Base-by-base conservation (phyloP, 2,888 invertebrate species). In the Rhyacophila evoluta region DNA sequence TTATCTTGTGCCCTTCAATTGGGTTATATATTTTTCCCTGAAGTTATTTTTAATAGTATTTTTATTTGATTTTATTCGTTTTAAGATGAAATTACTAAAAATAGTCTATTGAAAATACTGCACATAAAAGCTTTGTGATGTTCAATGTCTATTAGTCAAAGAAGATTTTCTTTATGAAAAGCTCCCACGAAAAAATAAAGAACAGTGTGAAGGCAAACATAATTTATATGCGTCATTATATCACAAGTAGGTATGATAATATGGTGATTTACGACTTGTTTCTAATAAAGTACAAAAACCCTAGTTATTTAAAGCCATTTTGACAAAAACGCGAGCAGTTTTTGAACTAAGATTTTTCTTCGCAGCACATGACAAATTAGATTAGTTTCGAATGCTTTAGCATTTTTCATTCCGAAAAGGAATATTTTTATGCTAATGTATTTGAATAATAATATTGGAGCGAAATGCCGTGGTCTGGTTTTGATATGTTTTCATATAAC, bases 81-180 rank as follows among this genome's bases (percentile, higher is more conserved):
- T n/a, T n/a, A n/a, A n/a, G n/a, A n/a, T n/a, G n/a, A n/a, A n/a
- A n/a, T n/a, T n/a, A n/a, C n/a, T n/a, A n/a, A n/a, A n/a, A n/a
- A n/a, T n/a, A n/a, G n/a, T n/a, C n/a, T 55, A 4, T 55, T 25
- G 55, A 55, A 10, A 6, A 25, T 25, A 25, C 8, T 55, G 15
- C 19, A 55, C 2, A 55, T 8, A 10, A 55, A 25, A 55, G 19
- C 55, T 55, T 55, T 55, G 2, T 25, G 55, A 8, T 55, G 55
- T 25, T 55, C 55, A 55, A 55, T 19, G 55, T 10, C 55, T 55
- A 55, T 55, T 55, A 55, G 25, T 55, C 25, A 55, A 25, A 25
- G 55, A 55, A 55, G 55, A 55, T 55, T 55, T 55, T 55, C 55
- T 55, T 55, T 8, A 55, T 19, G 15, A 15, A n/a, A 41, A 41